Conservation (phyloP, 2,888 invertebrate genomes). For the Dynastes maya region DNA sequence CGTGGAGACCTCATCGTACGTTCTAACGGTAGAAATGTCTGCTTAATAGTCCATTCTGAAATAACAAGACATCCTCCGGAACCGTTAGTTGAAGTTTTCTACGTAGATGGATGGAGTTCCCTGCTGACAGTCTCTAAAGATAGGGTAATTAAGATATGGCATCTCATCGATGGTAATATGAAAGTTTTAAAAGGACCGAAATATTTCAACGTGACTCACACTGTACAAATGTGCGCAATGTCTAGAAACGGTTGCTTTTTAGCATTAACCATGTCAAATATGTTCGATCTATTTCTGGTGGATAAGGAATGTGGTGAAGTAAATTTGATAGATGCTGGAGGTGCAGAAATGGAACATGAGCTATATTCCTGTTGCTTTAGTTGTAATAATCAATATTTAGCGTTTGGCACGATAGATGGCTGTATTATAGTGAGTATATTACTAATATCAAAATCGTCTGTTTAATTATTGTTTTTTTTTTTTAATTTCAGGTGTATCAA, state of each 20-base stretch:
- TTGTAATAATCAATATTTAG: constrained; percentile 74
- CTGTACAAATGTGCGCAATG: constrained; percentile 57
- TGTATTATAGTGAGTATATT: constrained; percentile 74
- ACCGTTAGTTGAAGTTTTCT: constrained; percentile 55
- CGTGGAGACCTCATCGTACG: constrained; percentile 40
- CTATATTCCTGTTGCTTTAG: constrained; percentile 67
- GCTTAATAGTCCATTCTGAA: constrained; percentile 13
- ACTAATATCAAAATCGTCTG: neutral
- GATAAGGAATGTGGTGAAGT: neutral
- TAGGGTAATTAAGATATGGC: constrained; percentile 56
- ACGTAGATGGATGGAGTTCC: constrained; percentile 45
- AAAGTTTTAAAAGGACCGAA: constrained; percentile 54
- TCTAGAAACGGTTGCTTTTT: constrained; percentile 54
- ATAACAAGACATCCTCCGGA: constrained; percentile 47
- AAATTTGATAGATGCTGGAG: constrained; percentile 43
- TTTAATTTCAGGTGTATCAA: constrained; percentile 68
- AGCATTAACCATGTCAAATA: constrained; percentile 58
- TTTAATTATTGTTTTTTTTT: neutral
- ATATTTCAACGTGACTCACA: constrained; percentile 44
- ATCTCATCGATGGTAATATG: constrained; percentile 48
- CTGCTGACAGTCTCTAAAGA: constrained; percentile 55
- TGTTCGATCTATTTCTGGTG: constrained; percentile 56
- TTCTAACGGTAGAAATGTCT: constrained; percentile 24
- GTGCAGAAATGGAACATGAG: constrained; percentile 52
- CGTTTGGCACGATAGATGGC: constrained; percentile 77